A percentile compares a stretch with the other conserved stretches of the same genome.
phyloP scores from a whole-genome alignment of 2,888 invertebrate species.

The Athetis lepigone region DNA sequence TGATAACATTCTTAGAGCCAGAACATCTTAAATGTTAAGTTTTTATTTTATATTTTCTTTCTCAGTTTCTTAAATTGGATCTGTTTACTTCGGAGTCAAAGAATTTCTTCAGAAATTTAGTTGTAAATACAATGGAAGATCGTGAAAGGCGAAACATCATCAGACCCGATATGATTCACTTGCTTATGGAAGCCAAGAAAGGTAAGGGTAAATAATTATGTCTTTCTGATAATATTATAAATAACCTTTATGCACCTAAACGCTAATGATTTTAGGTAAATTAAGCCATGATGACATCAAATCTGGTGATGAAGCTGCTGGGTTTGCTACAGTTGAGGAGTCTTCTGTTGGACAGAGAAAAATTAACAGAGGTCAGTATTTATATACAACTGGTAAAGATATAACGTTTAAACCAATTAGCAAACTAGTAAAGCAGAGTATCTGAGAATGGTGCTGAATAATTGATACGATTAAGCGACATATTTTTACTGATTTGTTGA shows the following conservation, averaged over 20 bases:
- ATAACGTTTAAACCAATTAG: neutral
- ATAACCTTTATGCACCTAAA: neutral
- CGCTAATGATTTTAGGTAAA: constrained; percentile 63
- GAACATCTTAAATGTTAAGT: no score
- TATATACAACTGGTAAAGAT: neutral
- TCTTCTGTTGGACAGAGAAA: constrained; percentile 73
- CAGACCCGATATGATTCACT: constrained; percentile 89
- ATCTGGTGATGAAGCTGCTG: constrained; percentile 68
- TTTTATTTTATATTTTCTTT: constrained; percentile 23
- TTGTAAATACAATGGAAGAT: constrained; percentile 78
- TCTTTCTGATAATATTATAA: neutral
- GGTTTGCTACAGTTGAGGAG: constrained; percentile 82
- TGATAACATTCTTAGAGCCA: no score
- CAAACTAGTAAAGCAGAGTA: neutral
- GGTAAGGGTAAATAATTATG: constrained; percentile 76
- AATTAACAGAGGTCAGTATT: constrained; percentile 64
- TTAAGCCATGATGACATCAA: constrained; percentile 67
- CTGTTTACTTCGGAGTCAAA: constrained; percentile 62
- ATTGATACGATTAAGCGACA: no score
- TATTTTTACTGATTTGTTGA: no score
- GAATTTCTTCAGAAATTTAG: constrained; percentile 76
- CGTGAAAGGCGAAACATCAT: constrained; percentile 77
- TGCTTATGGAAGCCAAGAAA: constrained; percentile 89
- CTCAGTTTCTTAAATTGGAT: constrained; percentile 66
- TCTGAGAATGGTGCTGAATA: no score